phyloP scores from a whole-genome alignment of 2,888 invertebrate genomes.

The Allophyes oxyacanthae region DNA sequence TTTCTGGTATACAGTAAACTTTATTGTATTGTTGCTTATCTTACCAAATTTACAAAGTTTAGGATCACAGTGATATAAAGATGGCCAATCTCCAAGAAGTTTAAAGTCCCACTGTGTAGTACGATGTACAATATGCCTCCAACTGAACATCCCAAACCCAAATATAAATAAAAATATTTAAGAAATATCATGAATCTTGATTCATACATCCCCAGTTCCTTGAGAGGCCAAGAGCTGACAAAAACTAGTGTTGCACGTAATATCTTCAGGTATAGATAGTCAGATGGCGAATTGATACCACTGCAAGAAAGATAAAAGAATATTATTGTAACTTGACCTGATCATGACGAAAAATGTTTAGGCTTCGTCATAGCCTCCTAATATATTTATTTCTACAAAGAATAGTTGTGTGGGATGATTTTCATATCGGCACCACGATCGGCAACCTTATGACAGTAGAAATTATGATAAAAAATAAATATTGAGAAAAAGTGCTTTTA shows the following conservation, averaged over 20 bases:
- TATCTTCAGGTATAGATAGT: too few relatives aligned
- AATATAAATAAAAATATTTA: neutral
- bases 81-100: conserved; percentile 42
- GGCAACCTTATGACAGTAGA: too few relatives aligned
- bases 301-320: conserved; percentile 22
- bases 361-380: too few relatives aligned
- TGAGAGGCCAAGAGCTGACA: conserved; percentile 37
- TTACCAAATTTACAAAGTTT: conserved; percentile 26
- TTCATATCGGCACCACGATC: too few relatives aligned
- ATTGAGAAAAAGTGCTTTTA: too few relatives aligned
- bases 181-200: neutral
- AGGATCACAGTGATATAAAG: conserved; percentile 35
- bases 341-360: too few relatives aligned
- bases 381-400: too few relatives aligned
- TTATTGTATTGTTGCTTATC: conserved; percentile 6
- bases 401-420: too few relatives aligned
- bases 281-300: conserved; percentile 30
- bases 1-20: too few relatives aligned
- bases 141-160: neutral
- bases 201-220: conserved; percentile 20
- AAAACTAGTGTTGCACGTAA: conserved; percentile 14
- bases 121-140: conserved; percentile 1
- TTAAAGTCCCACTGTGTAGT: neutral
- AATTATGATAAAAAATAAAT: too few relatives aligned
- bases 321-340: too few relatives aligned